Conservation (phyloP, 2,888 invertebrate genomes). For the Alentia gelatinosa region DNA sequence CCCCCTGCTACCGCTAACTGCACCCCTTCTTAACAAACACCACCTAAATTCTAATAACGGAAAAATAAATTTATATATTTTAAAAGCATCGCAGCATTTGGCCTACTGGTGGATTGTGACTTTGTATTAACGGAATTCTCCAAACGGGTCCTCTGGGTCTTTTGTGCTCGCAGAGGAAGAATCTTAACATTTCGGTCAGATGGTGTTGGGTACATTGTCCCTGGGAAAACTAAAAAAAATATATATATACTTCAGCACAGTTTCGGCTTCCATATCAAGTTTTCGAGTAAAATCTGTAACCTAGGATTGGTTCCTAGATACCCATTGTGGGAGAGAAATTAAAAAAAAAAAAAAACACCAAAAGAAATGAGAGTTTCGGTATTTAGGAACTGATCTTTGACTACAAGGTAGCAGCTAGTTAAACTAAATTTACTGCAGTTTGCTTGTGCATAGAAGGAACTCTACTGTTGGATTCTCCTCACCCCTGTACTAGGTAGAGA, state of each 20-base stretch:
- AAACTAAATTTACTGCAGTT: too few relatives aligned
- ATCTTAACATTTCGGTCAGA: neutral
- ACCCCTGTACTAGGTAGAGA: neutral
- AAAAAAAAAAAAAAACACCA: too few relatives aligned
- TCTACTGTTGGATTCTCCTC: too few relatives aligned
- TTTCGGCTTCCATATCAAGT: neutral
- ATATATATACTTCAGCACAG: neutral
- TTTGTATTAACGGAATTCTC: neutral
- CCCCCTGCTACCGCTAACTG: too few relatives aligned
- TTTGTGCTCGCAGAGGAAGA: too few relatives aligned
- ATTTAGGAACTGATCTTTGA: too few relatives aligned
- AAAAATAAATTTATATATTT: neutral
- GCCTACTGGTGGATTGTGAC: neutral
- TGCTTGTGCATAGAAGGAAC: too few relatives aligned
- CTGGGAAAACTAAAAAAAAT: neutral
- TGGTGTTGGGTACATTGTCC: neutral
- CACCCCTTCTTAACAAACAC: neutral
- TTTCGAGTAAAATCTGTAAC: neutral
- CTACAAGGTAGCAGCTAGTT: too few relatives aligned
- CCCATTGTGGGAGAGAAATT: too few relatives aligned
- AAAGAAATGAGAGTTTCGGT: too few relatives aligned
- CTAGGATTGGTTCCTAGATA: neutral
- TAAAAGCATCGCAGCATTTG: neutral
- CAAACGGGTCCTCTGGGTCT: too few relatives aligned
- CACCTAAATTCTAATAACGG: neutral